These are phyloP conservation scores for Nymphalis polychloros DNA, from an alignment of 2,888 invertebrate genomes.

Conservation along the genomic window DNA sequence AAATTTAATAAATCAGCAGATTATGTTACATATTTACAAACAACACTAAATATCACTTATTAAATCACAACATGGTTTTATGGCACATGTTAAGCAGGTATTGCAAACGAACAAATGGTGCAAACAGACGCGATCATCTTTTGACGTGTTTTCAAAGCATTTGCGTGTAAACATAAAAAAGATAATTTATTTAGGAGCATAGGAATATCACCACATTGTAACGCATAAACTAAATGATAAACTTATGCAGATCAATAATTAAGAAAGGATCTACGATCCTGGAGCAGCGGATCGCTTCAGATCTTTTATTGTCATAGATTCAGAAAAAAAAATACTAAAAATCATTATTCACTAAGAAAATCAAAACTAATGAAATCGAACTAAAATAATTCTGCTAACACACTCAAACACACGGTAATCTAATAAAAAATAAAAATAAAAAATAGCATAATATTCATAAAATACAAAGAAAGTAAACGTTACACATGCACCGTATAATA, in stretches of 20 bases:
- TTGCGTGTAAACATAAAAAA: slow-evolving; percentile 41
- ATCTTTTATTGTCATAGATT: slow-evolving; percentile 84
- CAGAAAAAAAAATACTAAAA: slow-evolving; percentile 77
- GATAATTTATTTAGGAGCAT: slow-evolving; percentile 54
- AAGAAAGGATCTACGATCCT: slow-evolving; percentile 56
- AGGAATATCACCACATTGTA: slow-evolving; percentile 74
- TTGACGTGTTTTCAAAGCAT: slow-evolving; percentile 73
- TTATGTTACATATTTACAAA: slow-evolving; percentile 81
- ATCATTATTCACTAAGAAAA: slow-evolving; percentile 77
- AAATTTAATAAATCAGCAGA: slow-evolving; percentile 65
- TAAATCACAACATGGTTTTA: slow-evolving; percentile 81
- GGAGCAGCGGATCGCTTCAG: slow-evolving; percentile 68
- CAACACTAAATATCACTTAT: slow-evolving; percentile 81
- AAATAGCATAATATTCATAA: slow-evolving; percentile 74
- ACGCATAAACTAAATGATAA: slow-evolving; percentile 60
- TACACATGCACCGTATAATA: slow-evolving; percentile 80
- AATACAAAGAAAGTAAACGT: slow-evolving; percentile 67
- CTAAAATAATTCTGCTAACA: slow-evolving; percentile 81
- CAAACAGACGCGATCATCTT: slow-evolving; percentile 38
- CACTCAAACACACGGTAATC: slow-evolving; percentile 80
- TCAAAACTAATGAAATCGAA: slow-evolving; percentile 74
- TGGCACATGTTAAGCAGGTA: slow-evolving; percentile 78
- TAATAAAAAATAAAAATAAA: slow-evolving; percentile 64
- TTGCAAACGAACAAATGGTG: slow-evolving; percentile 49
- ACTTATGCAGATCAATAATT: slow-evolving; percentile 74